Percentiles rank a stretch among this genome's conserved stretches.
These are phyloP conservation scores for Sebastes diaconus DNA, from an alignment of 2,797 vertebrate genomes.

Conservation along the genomic window DNA sequence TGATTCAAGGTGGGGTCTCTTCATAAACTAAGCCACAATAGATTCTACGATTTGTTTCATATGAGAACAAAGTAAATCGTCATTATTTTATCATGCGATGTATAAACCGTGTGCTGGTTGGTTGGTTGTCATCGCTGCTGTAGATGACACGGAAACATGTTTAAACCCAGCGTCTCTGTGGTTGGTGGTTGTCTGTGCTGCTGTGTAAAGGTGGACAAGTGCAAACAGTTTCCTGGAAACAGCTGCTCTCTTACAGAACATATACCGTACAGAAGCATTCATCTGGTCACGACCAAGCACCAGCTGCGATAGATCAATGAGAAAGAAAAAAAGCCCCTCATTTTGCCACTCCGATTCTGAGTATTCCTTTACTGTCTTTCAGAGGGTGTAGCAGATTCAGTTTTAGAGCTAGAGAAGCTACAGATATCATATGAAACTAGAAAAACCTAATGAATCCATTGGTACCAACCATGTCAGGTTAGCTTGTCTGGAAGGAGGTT, in stretches of 20 bases:
- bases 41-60: not conserved
- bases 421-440: no score
- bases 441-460: no score
- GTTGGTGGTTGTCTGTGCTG: not conserved
- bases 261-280: not conserved
- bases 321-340: no score
- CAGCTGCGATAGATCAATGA: no score
- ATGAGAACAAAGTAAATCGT: not conserved
- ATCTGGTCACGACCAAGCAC: not conserved
- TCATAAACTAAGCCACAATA: not conserved
- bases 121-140: not conserved
- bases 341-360: no score
- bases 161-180: not conserved
- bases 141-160: not conserved
- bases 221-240: constrained; percentile 15
- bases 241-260: not conserved
- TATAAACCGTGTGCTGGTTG: not conserved
- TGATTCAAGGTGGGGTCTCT: not conserved
- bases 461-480: no score
- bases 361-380: no score
- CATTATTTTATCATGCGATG: rapidly evolving
- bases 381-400: no score
- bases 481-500: no score
- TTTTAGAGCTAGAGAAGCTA: no score
- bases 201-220: not conserved